Conservation (phyloP, 2,113 vertebrate species). For the Saimiri boliviensis region DNA sequence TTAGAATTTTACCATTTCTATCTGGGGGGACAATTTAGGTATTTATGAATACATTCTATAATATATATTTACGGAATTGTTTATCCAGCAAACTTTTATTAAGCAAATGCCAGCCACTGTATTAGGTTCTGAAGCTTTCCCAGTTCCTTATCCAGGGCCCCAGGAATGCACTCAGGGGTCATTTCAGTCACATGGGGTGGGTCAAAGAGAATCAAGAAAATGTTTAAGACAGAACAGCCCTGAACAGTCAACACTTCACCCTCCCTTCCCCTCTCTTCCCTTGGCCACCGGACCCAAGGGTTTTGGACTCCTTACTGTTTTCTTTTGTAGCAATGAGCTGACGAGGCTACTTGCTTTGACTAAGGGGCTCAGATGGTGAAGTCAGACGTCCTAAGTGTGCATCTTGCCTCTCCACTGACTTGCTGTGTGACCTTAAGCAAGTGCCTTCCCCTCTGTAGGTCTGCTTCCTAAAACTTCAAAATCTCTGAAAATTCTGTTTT, state of each 20-base stretch:
- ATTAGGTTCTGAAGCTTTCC: not conserved
- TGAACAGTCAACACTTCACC: not conserved
- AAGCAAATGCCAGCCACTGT: not conserved
- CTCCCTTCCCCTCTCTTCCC: not conserved
- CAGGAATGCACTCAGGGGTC: not conserved
- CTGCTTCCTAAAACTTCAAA: not conserved
- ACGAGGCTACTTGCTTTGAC: not conserved
- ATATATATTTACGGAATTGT: not conserved
- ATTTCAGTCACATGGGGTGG: not conserved
- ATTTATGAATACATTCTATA: not conserved
- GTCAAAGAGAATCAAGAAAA: not conserved
- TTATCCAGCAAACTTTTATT: not conserved
- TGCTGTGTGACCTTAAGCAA: not conserved
- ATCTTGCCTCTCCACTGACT: not conserved
- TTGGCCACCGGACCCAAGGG: accelerated
- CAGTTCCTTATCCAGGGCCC: not conserved
- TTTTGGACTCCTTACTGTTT: not conserved
- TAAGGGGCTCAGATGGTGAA: accelerated
- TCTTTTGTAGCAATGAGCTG: not conserved
- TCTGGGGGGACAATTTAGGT: slow-evolving; percentile 7
- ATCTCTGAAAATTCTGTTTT: not conserved
- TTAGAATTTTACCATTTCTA: slow-evolving; percentile 56
- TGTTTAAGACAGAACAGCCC: not conserved
- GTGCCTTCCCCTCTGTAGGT: not conserved
- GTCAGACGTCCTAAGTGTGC: not conserved